Conservation (phyloP, 2,797 vertebrate species). For the Coccyzus lansbergi region DNA sequence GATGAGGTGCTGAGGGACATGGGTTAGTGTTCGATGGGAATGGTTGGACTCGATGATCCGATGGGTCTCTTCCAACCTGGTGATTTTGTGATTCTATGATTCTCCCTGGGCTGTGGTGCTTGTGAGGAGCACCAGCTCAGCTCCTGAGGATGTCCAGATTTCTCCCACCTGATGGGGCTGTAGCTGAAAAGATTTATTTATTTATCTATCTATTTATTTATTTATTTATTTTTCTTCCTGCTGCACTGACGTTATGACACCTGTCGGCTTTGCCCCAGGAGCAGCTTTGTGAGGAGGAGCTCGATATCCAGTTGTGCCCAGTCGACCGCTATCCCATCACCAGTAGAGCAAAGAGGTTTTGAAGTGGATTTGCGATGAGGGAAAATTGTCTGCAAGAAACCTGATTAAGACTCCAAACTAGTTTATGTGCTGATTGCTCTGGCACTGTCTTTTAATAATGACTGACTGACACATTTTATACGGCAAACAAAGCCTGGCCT, state of each 20-base stretch:
- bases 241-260: rapidly evolving
- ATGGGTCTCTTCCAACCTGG: too few species aligned
- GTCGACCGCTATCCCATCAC: neutral
- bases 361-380: neutral
- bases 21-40: too few species aligned
- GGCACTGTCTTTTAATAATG: neutral
- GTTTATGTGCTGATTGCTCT: rapidly evolving
- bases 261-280: neutral
- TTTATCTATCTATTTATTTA: too few species aligned
- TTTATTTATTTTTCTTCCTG: too few species aligned
- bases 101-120: neutral
- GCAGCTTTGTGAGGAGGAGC: neutral
- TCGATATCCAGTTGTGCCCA: rapidly evolving
- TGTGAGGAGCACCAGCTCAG: neutral
- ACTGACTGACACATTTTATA: neutral
- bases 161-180: neutral
- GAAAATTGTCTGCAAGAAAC: neutral
- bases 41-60: too few species aligned
- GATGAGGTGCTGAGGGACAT: too few species aligned
- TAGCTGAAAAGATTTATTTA: neutral
- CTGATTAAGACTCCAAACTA: neutral
- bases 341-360: neutral
- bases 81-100: too few species aligned
- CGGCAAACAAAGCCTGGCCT: neutral
- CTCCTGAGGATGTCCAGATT: neutral